Evolutionary conservation across 2,113 vertebrate species (phyloP), one percentile per base, ranked within the genome.

Genomic region (Xyrauchen texanus): DNA sequence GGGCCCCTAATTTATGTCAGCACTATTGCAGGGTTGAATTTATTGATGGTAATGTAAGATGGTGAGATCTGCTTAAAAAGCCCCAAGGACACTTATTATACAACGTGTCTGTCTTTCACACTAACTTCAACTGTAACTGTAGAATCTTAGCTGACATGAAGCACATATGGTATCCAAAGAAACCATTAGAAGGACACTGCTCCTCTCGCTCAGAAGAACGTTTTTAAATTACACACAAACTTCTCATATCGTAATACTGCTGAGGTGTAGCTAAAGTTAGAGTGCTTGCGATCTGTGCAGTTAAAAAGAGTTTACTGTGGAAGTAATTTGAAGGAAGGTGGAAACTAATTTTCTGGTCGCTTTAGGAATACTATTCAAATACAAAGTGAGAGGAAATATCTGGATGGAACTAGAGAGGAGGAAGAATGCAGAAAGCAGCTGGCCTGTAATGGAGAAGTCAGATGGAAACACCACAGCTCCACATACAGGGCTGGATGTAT

Each of bases 381-480:
- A 81, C 47, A 46, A 67, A 6, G 75, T 9, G 60, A 71, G 57
- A 44, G 69, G 63, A 83, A 82, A 76, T 75, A 72, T 67, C 51
- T 78, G 76, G 79, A 84, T 81, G 85, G 86, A 83, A 58, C 21
- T 45, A 60, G 47, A 68, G 64, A 68, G 16, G 13, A 68, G 51
- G 64, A 73, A 76, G 77, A 68, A 70, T 73, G 42, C 55, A 34
- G 76, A 74, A 47, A 64, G 72, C 64, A 67, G 68, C 77, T 76
- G 81, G 79, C 21, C 78, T 74, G 81, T 86, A 81, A 81, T 67
- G 44, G 60, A 85, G 74, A 86, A 83, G 81, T 86, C 86, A 86
- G 74, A 78, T 74, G 82, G 74, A 76, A 78, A 89, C 88, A 82
- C 91, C 89, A 91, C 90, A 91, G 90, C 84, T 47, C 76, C 16